Conservation (phyloP, 2,888 invertebrate species). For the Lasioglossum calceatum region DNA sequence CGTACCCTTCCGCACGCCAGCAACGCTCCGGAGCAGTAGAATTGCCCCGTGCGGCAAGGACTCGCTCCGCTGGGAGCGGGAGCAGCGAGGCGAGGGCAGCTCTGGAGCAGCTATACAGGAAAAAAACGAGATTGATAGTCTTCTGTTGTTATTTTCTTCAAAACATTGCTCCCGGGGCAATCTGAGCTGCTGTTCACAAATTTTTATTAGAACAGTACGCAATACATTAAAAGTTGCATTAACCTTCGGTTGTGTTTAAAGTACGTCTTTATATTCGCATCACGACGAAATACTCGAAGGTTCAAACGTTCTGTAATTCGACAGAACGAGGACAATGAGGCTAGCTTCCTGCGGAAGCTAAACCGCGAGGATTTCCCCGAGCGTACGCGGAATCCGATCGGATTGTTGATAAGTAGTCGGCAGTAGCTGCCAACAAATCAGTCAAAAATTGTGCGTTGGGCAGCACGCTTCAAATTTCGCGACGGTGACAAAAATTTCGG, state of each 20-base stretch:
- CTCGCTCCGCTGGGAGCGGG: background rate
- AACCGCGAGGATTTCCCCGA: constrained; percentile 71
- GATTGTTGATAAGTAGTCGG: constrained; percentile 35
- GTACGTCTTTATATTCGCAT: no score
- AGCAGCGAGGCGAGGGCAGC: background rate
- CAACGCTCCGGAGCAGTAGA: background rate
- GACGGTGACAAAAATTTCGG: background rate
- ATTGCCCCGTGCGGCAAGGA: background rate
- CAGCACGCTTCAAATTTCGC: background rate
- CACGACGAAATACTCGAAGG: background rate
- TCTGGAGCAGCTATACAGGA: background rate
- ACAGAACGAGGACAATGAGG: background rate
- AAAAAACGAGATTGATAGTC: no score
- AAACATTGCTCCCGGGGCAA: background rate
- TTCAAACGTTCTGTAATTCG: background rate
- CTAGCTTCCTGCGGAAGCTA: constrained; percentile 63
- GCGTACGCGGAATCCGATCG: constrained; percentile 63
- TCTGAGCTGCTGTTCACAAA: no score
- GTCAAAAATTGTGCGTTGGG: constrained; percentile 2
- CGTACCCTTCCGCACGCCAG: background rate
- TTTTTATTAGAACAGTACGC: no score
- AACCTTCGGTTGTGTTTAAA: no score
- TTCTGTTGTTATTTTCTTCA: background rate
- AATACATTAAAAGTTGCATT: no score
- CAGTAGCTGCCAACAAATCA: constrained; percentile 16